Percentiles rank a stretch among this genome's conserved stretches.
phyloP scores from a whole-genome alignment of 2,797 vertebrate species.

The Epinephelus coioides region DNA sequence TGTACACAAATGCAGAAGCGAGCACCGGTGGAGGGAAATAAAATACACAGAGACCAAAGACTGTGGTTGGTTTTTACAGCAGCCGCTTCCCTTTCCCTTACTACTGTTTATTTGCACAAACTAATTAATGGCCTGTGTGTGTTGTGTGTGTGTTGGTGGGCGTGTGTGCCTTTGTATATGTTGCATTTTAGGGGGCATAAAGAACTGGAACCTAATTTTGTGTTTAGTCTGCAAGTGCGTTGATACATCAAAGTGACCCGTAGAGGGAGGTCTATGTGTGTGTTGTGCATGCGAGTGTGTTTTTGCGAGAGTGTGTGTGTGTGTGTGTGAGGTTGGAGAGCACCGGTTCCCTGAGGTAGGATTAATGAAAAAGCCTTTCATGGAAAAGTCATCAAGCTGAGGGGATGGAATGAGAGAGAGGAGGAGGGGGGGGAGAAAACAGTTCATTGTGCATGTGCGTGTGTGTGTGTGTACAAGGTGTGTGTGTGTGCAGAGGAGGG shows the following conservation, averaged over 20 bases:
- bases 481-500: constrained; percentile 74
- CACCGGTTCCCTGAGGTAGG: constrained; percentile 87
- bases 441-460: constrained; percentile 76
- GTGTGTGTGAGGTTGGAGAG: constrained; percentile 83
- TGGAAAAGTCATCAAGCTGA: constrained; percentile 90
- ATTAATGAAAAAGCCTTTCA: constrained; percentile 90
- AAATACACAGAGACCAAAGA: constrained; percentile 79
- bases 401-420: constrained; percentile 85
- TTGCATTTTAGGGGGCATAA: constrained; percentile 75
- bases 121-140: constrained; percentile 82
- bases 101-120: constrained; percentile 82
- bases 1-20: constrained; percentile 48
- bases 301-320: constrained; percentile 34
- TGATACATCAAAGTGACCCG: constrained; percentile 86
- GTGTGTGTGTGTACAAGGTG: constrained; percentile 55
- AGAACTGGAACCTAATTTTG: constrained; percentile 81
- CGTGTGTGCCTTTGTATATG: constrained; percentile 71
- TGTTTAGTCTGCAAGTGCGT: constrained; percentile 84
- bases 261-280: constrained; percentile 77
- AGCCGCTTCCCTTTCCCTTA: constrained; percentile 81
- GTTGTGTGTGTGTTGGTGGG: constrained; percentile 25
- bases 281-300: constrained; percentile 62
- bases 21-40: constrained; percentile 67
- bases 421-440: constrained; percentile 79
- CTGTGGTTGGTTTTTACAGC: constrained; percentile 74